phyloP scores from a whole-genome alignment of 2,113 vertebrate species.

The Myotis brandtii region DNA sequence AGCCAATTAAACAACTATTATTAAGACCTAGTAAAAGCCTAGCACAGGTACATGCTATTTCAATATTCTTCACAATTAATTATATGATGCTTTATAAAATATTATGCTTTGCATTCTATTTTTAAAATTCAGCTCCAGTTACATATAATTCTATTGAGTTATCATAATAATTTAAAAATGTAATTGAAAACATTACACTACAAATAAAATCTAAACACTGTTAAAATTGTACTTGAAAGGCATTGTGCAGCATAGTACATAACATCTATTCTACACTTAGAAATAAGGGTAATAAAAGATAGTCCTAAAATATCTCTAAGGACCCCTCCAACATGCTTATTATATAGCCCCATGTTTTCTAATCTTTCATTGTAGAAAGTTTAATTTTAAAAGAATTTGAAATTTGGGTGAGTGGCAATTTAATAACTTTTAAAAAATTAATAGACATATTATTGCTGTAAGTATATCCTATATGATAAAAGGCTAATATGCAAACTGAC shows the following conservation, averaged over 20 bases:
- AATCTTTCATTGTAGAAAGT: background rate
- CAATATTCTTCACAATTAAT: background rate
- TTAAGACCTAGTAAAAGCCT: background rate
- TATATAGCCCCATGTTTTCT: background rate
- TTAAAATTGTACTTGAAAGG: background rate
- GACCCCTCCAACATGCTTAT: background rate
- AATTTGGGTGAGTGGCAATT: background rate
- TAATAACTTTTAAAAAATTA: constrained; percentile 20
- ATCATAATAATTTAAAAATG: background rate
- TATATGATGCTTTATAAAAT: background rate
- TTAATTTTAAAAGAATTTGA: constrained; percentile 26
- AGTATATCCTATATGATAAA: background rate
- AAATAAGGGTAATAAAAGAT: constrained; percentile 11
- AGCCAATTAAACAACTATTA: background rate
- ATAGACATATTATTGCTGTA: background rate
- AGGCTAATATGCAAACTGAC: too few relatives aligned
- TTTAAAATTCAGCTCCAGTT: background rate
- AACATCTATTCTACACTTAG: background rate
- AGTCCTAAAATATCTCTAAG: background rate
- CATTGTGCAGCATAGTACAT: background rate
- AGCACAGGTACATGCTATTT: background rate
- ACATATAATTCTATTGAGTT: background rate
- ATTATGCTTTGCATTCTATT: background rate
- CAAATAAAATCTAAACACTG: constrained; percentile 16
- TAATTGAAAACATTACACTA: background rate